Evolutionary conservation across 2,113 vertebrate species (phyloP), one percentile per base, ranked within the genome.

Genomic region (Ptilonorhynchus violaceus): DNA sequence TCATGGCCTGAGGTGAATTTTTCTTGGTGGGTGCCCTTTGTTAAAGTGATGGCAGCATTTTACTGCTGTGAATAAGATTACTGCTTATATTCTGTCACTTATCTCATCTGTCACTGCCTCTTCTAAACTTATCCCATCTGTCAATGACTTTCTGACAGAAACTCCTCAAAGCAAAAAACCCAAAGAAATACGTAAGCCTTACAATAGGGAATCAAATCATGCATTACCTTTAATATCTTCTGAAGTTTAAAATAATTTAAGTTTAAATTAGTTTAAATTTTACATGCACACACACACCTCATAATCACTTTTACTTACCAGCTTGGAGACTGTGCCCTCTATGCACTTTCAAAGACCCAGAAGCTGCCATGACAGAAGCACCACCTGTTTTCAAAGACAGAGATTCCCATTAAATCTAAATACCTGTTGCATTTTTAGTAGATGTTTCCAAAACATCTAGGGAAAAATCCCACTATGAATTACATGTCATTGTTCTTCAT

Each of bases 111-210:
- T 95, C 95, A 94, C 41, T 92, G 73, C 62, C 25, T 96, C 89
- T 96, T 88, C 88, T 86, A 97, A 96, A 94, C 85, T 94, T 95
- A 96, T 86, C 93, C 85, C 92, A 96, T 90, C 90, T 96, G 90
- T 95, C 96, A 95, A 44, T 81, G 96, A 49, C 72, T 95, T 86
- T 95, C 73, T 96, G 93, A 91, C 64, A 96, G 84, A 93, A 96
- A 72, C 37, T 37, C 55, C 56, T 81, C 63, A 63, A 77, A 85
- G 62, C 66, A 84, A 91, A 88, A 95, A 77, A 15, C 14, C 49
- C 73, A 81, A 92, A 86, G 76, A 93, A 88, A 94, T 64, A 84
- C 3, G 0, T 39, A 83, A 85, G 62, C 37, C 64, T 92, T 68
- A 88, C 24, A 94, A 74, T 25, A 93, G 75, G 24, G 68, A 88